Conservation (phyloP, 2,888 invertebrate species). For the Rhagonycha fulva region DNA sequence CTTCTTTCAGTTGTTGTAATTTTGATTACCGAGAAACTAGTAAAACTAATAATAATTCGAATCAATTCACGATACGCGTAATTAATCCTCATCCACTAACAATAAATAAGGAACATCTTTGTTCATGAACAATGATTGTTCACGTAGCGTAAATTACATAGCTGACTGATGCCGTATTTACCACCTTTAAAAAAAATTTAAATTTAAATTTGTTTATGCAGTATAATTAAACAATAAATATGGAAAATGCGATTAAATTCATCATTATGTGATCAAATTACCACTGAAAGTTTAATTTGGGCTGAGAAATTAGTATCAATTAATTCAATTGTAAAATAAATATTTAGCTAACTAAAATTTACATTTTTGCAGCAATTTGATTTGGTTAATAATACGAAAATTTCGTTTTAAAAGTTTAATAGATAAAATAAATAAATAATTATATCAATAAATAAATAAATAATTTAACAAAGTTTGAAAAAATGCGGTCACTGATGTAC, state of each 20-base stretch:
- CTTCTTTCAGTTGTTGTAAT: too few relatives aligned
- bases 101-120: too few relatives aligned
- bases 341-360: too few relatives aligned
- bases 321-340: too few relatives aligned
- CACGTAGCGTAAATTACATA: not conserved
- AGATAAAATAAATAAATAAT: not conserved
- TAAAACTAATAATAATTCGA: not conserved
- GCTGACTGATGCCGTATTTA: not conserved
- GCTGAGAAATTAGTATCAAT: too few relatives aligned
- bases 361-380: too few relatives aligned
- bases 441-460: not conserved
- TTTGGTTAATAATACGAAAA: not conserved
- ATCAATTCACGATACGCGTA: not conserved
- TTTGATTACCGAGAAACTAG: too few relatives aligned
- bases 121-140: not conserved
- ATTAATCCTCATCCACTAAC: not conserved
- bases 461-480: not conserved
- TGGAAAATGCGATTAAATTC: too few relatives aligned
- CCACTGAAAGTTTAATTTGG: too few relatives aligned
- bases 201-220: not conserved
- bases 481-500: not conserved
- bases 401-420: not conserved
- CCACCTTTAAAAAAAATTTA: not conserved
- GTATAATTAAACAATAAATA: too few relatives aligned
- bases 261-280: too few relatives aligned